Evolutionary conservation across 1,140 invertebrate species (phyloP).

Genomic region (Saccostrea echinata): DNA sequence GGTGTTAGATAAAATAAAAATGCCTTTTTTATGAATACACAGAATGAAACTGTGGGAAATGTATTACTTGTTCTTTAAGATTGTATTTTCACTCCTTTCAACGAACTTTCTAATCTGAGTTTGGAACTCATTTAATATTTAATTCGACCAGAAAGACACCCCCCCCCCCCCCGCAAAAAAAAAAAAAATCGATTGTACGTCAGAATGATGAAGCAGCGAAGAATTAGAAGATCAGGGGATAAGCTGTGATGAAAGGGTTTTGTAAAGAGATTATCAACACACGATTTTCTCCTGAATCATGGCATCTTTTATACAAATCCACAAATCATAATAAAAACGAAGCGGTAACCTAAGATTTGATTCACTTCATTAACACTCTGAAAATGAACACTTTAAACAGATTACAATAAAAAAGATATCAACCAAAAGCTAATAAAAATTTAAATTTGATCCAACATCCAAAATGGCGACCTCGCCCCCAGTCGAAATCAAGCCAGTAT

Average conservation of each 20-base stretch:
- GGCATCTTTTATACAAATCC: neutral
- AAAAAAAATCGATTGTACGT: neutral
- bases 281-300: neutral
- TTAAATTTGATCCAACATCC: slow-evolving; percentile 20
- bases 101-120: too few species aligned
- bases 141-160: too few species aligned
- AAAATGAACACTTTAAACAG: slow-evolving; percentile 26
- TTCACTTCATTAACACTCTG: slow-evolving; percentile 27
- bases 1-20: too few species aligned
- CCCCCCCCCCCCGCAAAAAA: neutral
- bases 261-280: neutral
- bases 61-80: too few species aligned
- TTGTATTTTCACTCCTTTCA: too few species aligned
- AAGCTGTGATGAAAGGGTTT: neutral
- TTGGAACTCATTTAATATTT: too few species aligned
- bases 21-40: too few species aligned
- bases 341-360: slow-evolving; percentile 4
- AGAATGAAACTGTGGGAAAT: too few species aligned
- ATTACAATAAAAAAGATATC: slow-evolving; percentile 17
- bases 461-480: neutral
- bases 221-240: neutral
- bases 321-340: slow-evolving; percentile 17
- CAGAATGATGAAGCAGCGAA: neutral
- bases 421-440: slow-evolving; percentile 21
- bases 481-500: neutral